These are phyloP conservation scores for Atrina japonica DNA, from an alignment of 2,888 invertebrate species.

Conservation along the genomic window DNA sequence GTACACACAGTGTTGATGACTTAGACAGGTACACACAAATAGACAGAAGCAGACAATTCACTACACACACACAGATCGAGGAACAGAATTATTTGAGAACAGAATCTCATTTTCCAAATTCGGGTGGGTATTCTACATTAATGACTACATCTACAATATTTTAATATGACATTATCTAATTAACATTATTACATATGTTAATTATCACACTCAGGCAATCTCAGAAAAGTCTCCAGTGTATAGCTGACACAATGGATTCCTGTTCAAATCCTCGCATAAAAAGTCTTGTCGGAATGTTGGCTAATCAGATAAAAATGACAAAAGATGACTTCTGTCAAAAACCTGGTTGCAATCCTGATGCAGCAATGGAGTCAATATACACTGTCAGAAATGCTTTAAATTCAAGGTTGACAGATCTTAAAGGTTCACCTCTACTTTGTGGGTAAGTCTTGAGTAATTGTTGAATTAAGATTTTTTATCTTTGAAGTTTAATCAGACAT, in stretches of 20 bases:
- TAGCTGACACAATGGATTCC: constrained; percentile 14
- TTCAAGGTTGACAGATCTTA: constrained; percentile 21
- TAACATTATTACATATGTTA: neutral
- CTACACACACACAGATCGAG: too few species aligned
- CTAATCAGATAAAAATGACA: constrained; percentile 23
- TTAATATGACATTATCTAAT: neutral
- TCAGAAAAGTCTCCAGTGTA: constrained; percentile 10
- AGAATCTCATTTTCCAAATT: too few species aligned
- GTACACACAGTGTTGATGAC: too few species aligned
- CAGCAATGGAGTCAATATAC: constrained; percentile 28
- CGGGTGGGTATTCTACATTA: neutral
- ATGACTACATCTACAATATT: too few species aligned
- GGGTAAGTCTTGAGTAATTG: constrained; percentile 15
- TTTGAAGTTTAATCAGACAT: neutral
- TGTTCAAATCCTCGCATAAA: constrained; percentile 24
- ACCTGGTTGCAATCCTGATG: constrained; percentile 30
- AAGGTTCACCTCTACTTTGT: constrained; percentile 29
- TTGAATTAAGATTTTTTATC: neutral
- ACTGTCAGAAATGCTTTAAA: constrained; percentile 19
- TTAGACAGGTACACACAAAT: too few species aligned
- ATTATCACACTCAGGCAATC: constrained; percentile 42
- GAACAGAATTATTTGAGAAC: too few species aligned
- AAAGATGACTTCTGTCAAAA: constrained; percentile 8
- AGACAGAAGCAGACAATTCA: neutral
- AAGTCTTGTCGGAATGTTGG: constrained; percentile 12